phyloP scores from a whole-genome alignment of 2,113 vertebrate genomes.

The Sceloporus tristichus region DNA sequence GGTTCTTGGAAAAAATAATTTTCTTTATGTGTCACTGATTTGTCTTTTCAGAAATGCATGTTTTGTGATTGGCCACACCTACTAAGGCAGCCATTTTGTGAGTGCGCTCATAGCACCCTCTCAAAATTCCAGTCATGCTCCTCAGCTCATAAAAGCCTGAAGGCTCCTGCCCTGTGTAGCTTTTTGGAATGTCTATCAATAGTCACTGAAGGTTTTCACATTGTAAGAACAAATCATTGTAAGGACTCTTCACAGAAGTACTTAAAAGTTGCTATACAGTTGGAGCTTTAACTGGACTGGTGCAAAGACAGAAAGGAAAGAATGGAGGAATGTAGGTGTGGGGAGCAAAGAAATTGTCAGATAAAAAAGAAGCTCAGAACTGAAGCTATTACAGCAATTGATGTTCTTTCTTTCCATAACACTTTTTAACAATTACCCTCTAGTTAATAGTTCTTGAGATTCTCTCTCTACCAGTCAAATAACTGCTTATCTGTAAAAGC shows the following conservation, averaged over 20 bases:
- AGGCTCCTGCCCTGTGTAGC: no score
- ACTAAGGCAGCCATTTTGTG: no score
- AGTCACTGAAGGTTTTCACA: slow-evolving; percentile 31
- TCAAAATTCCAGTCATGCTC: no score
- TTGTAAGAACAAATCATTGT: background rate
- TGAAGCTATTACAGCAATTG: background rate
- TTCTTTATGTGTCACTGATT: no score
- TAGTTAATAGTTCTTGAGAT: slow-evolving; percentile 30
- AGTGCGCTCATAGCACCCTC: no score
- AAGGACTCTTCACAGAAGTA: slow-evolving; percentile 22
- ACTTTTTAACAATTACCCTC: slow-evolving; percentile 30
- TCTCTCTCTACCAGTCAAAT: background rate
- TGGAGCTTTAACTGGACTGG: background rate
- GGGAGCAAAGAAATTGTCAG: slow-evolving; percentile 33
- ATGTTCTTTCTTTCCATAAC: slow-evolving; percentile 1
- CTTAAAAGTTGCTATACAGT: background rate
- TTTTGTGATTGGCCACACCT: no score
- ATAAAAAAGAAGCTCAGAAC: slow-evolving; percentile 11
- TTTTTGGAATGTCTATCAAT: background rate
- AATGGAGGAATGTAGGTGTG: background rate
- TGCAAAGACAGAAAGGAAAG: background rate
- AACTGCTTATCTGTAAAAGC: slow-evolving; percentile 41
- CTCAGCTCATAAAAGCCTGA: no score
- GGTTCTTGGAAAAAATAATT: no score
- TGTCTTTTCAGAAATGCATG: no score